These are phyloP conservation scores for Microtus montanus DNA, from an alignment of 2,113 vertebrate species.

Conservation along the genomic window DNA sequence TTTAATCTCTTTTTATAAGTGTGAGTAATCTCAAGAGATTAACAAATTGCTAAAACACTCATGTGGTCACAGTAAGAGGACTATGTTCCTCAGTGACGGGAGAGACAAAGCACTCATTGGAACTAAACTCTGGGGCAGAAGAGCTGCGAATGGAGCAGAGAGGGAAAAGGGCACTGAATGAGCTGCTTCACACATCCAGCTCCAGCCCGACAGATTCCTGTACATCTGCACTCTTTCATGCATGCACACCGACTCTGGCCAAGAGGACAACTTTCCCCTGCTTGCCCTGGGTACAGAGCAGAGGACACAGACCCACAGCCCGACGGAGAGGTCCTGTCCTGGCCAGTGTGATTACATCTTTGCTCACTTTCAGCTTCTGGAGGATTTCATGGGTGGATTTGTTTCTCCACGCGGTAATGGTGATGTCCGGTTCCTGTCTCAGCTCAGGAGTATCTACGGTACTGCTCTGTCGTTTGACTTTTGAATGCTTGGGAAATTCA, in stretches of 20 bases:
- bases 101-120: background rate
- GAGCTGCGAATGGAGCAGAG: background rate
- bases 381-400: slow-evolving; percentile 91
- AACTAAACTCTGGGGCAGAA: background rate
- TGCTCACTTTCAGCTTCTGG: slow-evolving; percentile 94
- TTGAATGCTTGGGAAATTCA: slow-evolving; percentile 96
- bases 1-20: slow-evolving; percentile 14
- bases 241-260: background rate
- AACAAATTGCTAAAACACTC: background rate
- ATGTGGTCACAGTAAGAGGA: background rate
- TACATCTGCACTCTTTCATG: background rate
- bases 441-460: slow-evolving; percentile 90
- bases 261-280: background rate
- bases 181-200: background rate
- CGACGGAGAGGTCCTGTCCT: background rate
- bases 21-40: background rate
- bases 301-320: background rate
- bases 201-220: background rate
- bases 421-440: slow-evolving; percentile 92
- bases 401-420: slow-evolving; percentile 89
- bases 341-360: background rate
- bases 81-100: background rate
- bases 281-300: background rate
- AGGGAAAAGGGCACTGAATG: background rate
- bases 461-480: slow-evolving; percentile 96